These are phyloP conservation scores for Manis javanica DNA, from an alignment of 2,797 vertebrate species.

Conservation along the genomic window DNA sequence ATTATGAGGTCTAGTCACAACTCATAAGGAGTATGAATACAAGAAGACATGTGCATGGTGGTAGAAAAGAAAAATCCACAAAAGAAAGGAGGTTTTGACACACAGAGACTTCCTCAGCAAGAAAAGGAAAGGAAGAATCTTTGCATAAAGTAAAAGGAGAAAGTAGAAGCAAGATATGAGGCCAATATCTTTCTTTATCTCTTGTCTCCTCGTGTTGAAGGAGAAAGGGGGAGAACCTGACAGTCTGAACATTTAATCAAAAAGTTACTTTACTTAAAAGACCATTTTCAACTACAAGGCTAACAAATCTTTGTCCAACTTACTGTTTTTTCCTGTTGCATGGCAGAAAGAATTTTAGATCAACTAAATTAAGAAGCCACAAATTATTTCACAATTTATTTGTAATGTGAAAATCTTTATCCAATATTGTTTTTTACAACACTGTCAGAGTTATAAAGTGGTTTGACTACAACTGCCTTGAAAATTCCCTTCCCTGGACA, in stretches of 20 bases:
- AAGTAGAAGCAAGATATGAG: not conserved
- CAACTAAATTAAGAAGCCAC: not conserved
- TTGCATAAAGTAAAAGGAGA: not conserved
- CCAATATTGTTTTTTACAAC: not conserved
- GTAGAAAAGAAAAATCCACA: not conserved
- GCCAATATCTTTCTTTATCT: not conserved
- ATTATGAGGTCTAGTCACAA: not conserved
- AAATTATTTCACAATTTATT: not conserved
- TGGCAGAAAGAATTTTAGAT: not conserved
- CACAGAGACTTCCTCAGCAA: not conserved
- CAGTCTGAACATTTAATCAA: not conserved
- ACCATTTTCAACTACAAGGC: not conserved
- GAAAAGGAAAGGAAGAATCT: not conserved
- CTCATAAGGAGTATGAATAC: not conserved
- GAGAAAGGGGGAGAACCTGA: not conserved
- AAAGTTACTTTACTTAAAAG: not conserved
- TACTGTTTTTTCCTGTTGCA: not conserved
- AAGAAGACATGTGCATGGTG: not conserved
- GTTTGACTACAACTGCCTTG: not conserved
- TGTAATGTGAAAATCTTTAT: conserved; percentile 6
- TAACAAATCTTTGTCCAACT: not conserved
- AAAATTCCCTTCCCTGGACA: not conserved
- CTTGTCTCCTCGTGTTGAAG: not conserved
- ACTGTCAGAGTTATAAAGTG: not conserved
- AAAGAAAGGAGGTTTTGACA: not conserved